phyloP scores from a whole-genome alignment of 2,113 vertebrate genomes.

The Pomatostomus ruficeps region DNA sequence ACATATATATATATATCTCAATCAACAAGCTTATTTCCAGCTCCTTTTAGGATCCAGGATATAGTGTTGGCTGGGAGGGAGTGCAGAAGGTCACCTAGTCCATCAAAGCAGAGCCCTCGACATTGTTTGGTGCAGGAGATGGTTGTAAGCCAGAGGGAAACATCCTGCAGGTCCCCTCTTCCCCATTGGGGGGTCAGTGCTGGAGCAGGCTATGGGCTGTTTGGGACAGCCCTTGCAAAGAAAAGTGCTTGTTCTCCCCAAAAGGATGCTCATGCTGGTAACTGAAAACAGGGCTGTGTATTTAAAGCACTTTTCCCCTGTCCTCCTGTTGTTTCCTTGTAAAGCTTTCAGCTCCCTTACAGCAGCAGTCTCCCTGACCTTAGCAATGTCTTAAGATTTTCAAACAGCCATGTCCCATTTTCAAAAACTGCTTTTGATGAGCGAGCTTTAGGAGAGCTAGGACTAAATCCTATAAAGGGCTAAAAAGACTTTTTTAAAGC shows the following conservation, averaged over 20 bases:
- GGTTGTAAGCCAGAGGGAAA: neutral
- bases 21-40: neutral
- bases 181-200: rapidly evolving
- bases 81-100: neutral
- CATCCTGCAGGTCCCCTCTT: neutral
- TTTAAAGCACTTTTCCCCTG: rapidly evolving
- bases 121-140: neutral
- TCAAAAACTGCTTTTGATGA: neutral
- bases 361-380: neutral
- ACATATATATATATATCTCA: too few relatives aligned
- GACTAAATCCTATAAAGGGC: neutral
- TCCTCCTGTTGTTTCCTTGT: neutral
- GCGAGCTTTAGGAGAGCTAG: neutral
- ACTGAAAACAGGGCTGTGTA: neutral
- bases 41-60: neutral
- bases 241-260: neutral
- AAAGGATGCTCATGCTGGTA: neutral
- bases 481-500: neutral
- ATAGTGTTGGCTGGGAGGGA: neutral
- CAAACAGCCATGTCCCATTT: neutral
- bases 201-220: neutral
- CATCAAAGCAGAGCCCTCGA: rapidly evolving
- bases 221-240: neutral
- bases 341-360: neutral
- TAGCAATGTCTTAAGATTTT: neutral